Base-by-base conservation (phyloP, 2,888 invertebrate genomes). In the Heliconius hortense region DNA sequence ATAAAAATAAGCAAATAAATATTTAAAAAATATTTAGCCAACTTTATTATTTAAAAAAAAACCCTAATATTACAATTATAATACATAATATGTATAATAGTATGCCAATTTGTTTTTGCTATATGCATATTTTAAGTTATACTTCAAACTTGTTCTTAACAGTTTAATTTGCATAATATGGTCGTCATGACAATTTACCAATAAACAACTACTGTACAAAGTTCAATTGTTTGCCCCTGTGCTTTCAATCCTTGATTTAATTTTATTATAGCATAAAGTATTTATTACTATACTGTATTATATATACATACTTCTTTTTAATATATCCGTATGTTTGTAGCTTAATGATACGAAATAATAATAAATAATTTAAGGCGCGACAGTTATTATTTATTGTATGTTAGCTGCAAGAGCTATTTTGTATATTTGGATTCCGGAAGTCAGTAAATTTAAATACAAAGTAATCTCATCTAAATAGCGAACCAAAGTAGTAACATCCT, bases 141-240 rank as follows among this genome's bases (percentile, higher is more conserved):
- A 24, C 24, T 15, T 71, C 39, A 71, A 59, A 71, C 26, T 8
- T 60, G 59, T 60, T 71, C 35, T 18, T 10, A 21, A 26, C 24
- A 31, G 26, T 35, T 43, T 71, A 71, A 60, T 60, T 21, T 59
- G n/a, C 59, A 39, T 71, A 21, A 71, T 60, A 26, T 26, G 39
- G 71, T 71, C 39, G 62, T 53, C 62, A 43, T 39, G 13, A 73
- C 62, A 39, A 68, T 74, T 77, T 74, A 74, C 74, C 77, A 72
- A 72, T 77, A 75, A 77, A 77, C 48, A 67, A 67, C 62, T 39
- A n/a, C 56, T 71, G 77, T 77, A 75, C 75, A 75, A 77, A 74
- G 77, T 74, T 72, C 77, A 77, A 72, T 56, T 72, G 59, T 72
- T 43, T 69, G 68, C 72, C 69, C 64, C 64, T 13, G n/a, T 24